Evolutionary conservation across 2,797 vertebrate species (phyloP).

Genomic region (Falco columbarius): DNA sequence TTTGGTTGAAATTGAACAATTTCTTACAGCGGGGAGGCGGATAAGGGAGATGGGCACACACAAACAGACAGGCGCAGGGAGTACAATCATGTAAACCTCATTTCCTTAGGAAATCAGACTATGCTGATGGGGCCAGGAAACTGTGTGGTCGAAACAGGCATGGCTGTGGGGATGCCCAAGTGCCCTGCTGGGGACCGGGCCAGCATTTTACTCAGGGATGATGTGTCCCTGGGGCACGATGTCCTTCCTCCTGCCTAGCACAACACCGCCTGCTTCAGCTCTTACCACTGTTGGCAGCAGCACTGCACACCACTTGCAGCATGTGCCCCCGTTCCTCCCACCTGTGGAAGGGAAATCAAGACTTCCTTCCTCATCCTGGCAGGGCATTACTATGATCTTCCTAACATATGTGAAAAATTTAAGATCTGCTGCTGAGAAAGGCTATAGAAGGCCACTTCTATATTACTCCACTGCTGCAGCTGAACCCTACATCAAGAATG

Average conservation of each 20-base stretch:
- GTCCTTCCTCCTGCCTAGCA: background rate
- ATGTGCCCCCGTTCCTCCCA: background rate
- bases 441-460: background rate
- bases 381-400: background rate
- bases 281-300: background rate
- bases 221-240: rapidly evolving
- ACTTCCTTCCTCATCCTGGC: background rate
- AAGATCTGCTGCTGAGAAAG: background rate
- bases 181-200: rapidly evolving
- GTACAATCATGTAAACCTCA: background rate
- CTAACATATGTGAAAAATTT: background rate
- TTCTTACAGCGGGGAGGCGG: background rate
- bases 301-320: background rate
- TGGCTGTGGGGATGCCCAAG: rapidly evolving
- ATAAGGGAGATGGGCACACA: background rate
- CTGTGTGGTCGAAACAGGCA: background rate
- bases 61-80: background rate
- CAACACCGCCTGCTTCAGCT: background rate
- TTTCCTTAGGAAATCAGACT: background rate
- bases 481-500: background rate
- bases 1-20: background rate
- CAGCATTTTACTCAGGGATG: rapidly evolving
- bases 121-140: background rate
- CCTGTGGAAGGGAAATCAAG: background rate
- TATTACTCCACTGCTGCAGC: background rate